Percentiles rank a stretch among this genome's conserved stretches.
Conservation (phyloP, 2,113 vertebrate species). For the Aspidoscelis tigris region DNA sequence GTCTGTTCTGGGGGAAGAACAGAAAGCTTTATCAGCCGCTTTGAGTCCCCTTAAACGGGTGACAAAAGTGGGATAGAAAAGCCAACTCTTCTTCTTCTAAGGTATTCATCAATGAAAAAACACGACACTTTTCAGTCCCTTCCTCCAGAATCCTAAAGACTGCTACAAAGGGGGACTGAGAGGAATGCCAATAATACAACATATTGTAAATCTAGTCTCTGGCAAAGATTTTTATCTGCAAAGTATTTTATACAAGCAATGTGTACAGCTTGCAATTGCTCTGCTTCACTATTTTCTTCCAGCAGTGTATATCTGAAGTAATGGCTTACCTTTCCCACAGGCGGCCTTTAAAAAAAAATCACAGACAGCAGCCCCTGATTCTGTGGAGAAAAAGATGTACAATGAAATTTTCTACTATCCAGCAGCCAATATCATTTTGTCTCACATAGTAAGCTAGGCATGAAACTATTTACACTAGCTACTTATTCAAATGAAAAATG, state of each 20-base stretch:
- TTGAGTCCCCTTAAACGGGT: too few species aligned
- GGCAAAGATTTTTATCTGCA: not conserved
- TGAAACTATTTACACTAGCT: too few species aligned
- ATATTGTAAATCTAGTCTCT: not conserved
- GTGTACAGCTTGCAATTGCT: not conserved
- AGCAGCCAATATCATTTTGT: not conserved
- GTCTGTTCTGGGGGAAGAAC: too few species aligned
- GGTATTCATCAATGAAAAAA: not conserved
- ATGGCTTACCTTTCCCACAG: constrained; percentile 90
- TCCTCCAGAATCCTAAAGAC: not conserved
- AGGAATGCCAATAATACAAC: not conserved
- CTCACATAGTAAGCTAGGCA: not conserved
- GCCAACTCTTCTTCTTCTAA: too few species aligned
- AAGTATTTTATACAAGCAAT: not conserved
- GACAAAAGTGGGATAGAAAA: too few species aligned
- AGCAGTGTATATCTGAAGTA: not conserved
- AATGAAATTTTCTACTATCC: accelerated
- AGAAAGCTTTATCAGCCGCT: too few species aligned
- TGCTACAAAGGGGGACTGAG: not conserved
- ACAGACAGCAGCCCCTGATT: constrained; percentile 96
- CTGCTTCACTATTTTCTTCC: accelerated
- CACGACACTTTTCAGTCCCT: not conserved
- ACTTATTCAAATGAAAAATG: too few species aligned
- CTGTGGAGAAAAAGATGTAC: constrained; percentile 69
- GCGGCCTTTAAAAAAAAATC: constrained; percentile 96